Conservation (phyloP, 2,113 vertebrate genomes). For the Sisor rabdophorus region DNA sequence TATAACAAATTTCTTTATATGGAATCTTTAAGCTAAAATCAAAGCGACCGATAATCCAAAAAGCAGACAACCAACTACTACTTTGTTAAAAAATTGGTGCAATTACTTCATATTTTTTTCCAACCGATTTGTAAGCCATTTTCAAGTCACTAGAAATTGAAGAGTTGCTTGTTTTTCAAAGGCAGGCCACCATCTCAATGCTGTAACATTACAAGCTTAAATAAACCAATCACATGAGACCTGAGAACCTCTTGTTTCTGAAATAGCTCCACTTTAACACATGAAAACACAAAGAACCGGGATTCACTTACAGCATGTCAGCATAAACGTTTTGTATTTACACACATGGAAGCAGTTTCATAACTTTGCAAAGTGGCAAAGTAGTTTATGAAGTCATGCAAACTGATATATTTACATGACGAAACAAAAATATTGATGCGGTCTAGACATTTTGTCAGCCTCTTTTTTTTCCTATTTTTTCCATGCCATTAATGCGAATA, state of each 20-base stretch:
- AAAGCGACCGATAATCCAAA: slow-evolving; percentile 8
- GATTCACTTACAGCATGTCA: slow-evolving; percentile 43
- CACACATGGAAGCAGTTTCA: slow-evolving; percentile 51
- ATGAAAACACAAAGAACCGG: slow-evolving; percentile 38
- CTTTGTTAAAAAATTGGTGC: slow-evolving; percentile 1
- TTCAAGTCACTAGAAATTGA: slow-evolving; percentile 35
- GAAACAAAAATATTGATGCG: neutral
- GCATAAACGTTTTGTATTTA: slow-evolving; percentile 36
- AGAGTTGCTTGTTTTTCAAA: slow-evolving; percentile 39
- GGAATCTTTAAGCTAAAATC: slow-evolving; percentile 1
- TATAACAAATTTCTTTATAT: slow-evolving; percentile 1
- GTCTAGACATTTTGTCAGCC: neutral
- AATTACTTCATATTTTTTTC: slow-evolving; percentile 32
- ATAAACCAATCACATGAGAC: slow-evolving; percentile 43
- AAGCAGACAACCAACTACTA: neutral
- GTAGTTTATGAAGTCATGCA: slow-evolving; percentile 18
- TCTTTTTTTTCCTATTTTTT: neutral
- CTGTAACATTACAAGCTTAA: slow-evolving; percentile 42
- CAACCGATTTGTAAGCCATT: slow-evolving; percentile 20
- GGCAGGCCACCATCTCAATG: slow-evolving; percentile 24
- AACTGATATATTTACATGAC: slow-evolving; percentile 2
- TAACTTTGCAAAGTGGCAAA: slow-evolving; percentile 32
- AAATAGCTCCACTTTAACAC: slow-evolving; percentile 35
- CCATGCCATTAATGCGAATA: no score
- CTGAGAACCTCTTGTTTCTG: slow-evolving; percentile 39